Conservation (phyloP, 2,797 vertebrate species). For the Peromyscus eremicus region DNA sequence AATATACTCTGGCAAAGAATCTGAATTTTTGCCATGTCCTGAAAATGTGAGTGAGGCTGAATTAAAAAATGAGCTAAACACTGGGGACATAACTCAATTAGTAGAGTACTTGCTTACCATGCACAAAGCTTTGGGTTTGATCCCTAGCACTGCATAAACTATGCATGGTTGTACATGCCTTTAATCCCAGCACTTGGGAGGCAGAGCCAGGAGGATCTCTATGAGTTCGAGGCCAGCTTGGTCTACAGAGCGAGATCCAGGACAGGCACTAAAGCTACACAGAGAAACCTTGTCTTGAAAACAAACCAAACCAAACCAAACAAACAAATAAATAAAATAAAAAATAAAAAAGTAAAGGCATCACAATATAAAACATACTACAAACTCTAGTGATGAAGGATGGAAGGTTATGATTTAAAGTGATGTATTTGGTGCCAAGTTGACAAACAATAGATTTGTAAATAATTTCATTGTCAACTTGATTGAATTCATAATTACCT, state of each 20-base stretch:
- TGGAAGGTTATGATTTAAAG: not conserved
- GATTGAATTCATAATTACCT: not conserved
- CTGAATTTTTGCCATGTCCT: not conserved
- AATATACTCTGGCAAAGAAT: not conserved
- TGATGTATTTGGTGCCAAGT: not conserved
- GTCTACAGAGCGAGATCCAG: too few species aligned
- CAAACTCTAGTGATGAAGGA: not conserved
- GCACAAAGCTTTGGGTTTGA: not conserved
- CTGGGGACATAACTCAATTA: not conserved
- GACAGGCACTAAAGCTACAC: too few species aligned
- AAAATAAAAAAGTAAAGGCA: too few species aligned
- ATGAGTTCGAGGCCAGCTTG: too few species aligned
- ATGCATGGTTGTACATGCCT: not conserved
- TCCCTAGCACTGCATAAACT: not conserved
- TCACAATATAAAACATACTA: too few species aligned
- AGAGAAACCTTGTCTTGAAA: too few species aligned
- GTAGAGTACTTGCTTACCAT: not conserved
- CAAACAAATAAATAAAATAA: too few species aligned
- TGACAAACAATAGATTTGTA: not conserved
- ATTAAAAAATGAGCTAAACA: not conserved
- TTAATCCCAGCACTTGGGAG: too few species aligned
- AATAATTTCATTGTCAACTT: not conserved
- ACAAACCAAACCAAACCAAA: too few species aligned
- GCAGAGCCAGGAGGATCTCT: too few species aligned
- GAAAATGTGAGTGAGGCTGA: not conserved